phyloP scores from a whole-genome alignment of 2,113 vertebrate genomes.

The Cairina moschata region DNA sequence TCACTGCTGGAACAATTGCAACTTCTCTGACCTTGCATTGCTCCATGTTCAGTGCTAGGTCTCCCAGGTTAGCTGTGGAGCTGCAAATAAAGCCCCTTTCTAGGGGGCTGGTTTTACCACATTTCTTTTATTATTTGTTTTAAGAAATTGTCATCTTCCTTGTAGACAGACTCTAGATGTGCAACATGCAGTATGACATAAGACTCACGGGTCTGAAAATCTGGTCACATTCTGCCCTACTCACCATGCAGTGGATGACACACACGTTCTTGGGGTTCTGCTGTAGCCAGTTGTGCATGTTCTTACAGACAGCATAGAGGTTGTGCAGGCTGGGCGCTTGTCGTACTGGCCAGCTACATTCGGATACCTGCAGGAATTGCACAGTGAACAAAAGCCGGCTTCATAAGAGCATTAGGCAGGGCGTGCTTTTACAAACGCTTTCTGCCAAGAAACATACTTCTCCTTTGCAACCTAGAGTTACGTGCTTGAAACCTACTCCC shows the following conservation, averaged over 20 bases:
- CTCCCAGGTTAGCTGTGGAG: not conserved
- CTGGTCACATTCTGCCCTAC: conserved; percentile 9
- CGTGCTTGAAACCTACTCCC: not conserved
- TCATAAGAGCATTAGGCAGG: not conserved
- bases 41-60: not conserved
- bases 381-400: not conserved
- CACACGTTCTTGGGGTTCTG: conserved; percentile 99
- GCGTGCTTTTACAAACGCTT: not conserved
- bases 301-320: conserved; percentile 97
- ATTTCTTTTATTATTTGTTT: not conserved
- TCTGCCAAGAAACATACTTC: not conserved
- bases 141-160: not conserved
- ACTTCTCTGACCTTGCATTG: not conserved
- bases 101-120: not conserved
- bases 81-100: not conserved
- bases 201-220: not conserved
- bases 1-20: not conserved
- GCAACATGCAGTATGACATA: rapidly evolving
- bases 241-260: conserved; percentile 98
- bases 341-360: conserved; percentile 94
- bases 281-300: conserved; percentile 99
- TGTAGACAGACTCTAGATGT: not conserved
- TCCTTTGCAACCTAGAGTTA: not conserved
- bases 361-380: conserved; percentile 86
- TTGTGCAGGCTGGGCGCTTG: conserved; percentile 98